Conservation (phyloP, 2,113 vertebrate species). For the Antechinus stuartii region DNA sequence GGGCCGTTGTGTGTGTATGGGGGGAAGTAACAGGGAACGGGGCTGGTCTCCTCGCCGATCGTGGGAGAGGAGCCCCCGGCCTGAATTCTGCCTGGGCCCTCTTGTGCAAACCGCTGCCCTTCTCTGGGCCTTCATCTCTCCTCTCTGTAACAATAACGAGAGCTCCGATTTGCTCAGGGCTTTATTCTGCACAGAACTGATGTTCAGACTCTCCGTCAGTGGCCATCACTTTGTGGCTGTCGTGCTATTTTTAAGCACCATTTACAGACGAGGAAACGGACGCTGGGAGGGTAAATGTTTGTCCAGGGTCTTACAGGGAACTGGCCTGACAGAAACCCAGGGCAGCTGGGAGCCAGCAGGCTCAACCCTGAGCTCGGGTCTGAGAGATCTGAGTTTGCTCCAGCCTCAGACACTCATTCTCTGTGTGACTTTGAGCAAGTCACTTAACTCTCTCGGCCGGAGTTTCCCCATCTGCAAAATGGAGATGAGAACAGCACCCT, state of each 20-base stretch:
- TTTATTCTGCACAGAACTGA: neutral
- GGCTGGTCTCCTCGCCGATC: neutral
- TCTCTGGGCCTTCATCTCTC: neutral
- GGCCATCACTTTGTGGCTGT: neutral
- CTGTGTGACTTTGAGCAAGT: neutral
- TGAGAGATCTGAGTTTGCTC: neutral
- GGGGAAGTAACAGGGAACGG: no score
- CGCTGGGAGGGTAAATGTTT: neutral
- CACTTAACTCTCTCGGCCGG: neutral
- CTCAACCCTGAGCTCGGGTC: neutral
- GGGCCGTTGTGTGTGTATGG: neutral
- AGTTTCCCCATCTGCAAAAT: neutral
- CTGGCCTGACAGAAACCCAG: neutral
- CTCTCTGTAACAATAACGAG: neutral
- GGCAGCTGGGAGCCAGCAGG: neutral
- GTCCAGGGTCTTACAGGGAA: neutral
- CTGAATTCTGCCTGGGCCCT: neutral
- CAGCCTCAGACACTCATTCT: neutral
- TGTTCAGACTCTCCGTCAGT: neutral
- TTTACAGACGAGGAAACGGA: neutral
- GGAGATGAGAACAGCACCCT: neutral
- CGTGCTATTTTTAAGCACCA: neutral
- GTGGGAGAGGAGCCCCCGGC: no score
- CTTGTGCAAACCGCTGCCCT: neutral
- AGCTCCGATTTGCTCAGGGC: neutral